Evolutionary conservation across 2,888 invertebrate species (phyloP), one percentile per base, ranked within the genome.

Genomic region (Philereme transversata): DNA sequence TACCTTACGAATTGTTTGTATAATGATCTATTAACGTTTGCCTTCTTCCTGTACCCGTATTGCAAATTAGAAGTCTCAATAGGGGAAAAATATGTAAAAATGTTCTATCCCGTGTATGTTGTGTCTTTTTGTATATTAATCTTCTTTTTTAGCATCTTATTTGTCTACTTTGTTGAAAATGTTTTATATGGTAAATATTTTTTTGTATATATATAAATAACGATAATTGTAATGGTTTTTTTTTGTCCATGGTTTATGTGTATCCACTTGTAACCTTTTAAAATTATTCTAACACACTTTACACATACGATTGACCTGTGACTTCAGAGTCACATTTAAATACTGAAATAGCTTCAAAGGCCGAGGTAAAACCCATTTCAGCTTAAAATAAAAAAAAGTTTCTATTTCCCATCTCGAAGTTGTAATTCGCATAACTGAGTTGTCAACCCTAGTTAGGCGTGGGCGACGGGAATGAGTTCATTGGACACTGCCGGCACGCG

Each of bases 401-500:
- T 52, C 47, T 22, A 52, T 41, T 57, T 51, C 58, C 45, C 44
- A 56, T 53, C 57, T 67, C 65, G 72, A 70, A 70, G 71, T 60
- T 50, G 48, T 52, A 61, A 66, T 64, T 64, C 62, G 58, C 56
- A 60, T 61, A 57, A 67, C 57, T 54, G 60, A 62, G 64, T 61
- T 65, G 68, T 68, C 70, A 70, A 59, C 67, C 66, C 68, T 68
- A 75, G 73, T 66, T 10, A 57, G 68, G 81, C 79, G 86, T 84
- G 83, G 84, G 85, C 75, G 83, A 65, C 73, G 71, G 76, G 77
- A 84, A 84, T 77, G 86, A 83, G 87, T 84, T 84, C 86, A 87
- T 79, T 81, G 86, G 83, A 86, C 87, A 84, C 76, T 80, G 79
- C 79, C 80, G 87, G 88, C 72, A 89, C 82, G 87, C 89, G 89